Base-by-base conservation (phyloP, 2,113 vertebrate species). In the Phoenicopterus ruber region DNA sequence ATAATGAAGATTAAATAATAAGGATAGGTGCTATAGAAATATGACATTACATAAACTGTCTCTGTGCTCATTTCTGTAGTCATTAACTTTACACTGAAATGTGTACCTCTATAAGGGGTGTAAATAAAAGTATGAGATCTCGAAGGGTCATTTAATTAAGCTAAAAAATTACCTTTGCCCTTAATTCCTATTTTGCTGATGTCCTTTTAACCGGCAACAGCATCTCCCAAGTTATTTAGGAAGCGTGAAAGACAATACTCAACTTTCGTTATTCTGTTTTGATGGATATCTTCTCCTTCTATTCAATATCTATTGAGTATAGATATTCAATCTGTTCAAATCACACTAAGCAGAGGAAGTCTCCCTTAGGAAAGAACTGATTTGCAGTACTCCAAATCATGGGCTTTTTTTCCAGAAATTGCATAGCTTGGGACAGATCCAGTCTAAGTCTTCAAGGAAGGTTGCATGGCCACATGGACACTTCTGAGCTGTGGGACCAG, bases 381-480 rank as follows among this genome's bases (percentile, higher is more conserved):
- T 62, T 49, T 83, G 16, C 19, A 65, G 12, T 44, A 40, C 31
- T 86, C 10, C 17, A 70, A 26, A 72, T 34, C 22, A 49, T 29
- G 13, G 13, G 5, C 1, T 5, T 10, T 89, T 78, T 24, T 70
- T 81, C 19, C n/a, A 81, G 36, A 86, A 58, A 59, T 42, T 54
- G 1, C 1, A 0, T 55, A 62, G 8, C 3, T 46, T 66, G 21
- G 14, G 19, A 32, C 1, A 46, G 21, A 62, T 34, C 21, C 8
- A 2, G 29, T 24, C 36, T 63, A 44, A 18, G 10, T 24, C 34
- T 78, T 77, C 13, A 66, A 66, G 65, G 22, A 54, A 82, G 9
- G 7, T 21, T 82, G 11, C 4, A 19, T 21, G 36, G 11, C 12
- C 7, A 29, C 0, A 0, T 29, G 7, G 25, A 6, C 2, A 70